A percentile compares a stretch with the other conserved stretches of the same genome.
Evolutionary conservation across 2,888 invertebrate species (phyloP).

Genomic region (Papilio demoleus): DNA sequence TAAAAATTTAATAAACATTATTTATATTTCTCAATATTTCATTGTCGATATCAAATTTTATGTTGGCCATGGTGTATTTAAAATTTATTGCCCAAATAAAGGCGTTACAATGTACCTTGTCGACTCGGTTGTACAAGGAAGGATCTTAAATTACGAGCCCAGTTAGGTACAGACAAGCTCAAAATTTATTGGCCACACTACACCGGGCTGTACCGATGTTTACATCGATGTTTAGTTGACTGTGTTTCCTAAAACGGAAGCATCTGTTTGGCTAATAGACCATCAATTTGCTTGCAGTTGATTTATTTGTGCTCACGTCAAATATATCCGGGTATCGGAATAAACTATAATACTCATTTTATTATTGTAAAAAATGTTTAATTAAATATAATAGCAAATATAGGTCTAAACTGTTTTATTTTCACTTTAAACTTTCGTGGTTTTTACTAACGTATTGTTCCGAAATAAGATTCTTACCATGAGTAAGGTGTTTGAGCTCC

Average conservation of each 20-base stretch:
- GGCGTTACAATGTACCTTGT: constrained; percentile 19
- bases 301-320: constrained; percentile 20
- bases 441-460: too few relatives aligned
- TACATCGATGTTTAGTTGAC: constrained; percentile 28
- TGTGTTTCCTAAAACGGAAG: constrained; percentile 25
- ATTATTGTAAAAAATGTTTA: too few relatives aligned
- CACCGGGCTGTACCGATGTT: constrained; percentile 32
- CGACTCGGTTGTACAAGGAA: constrained; percentile 9
- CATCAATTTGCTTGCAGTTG: constrained; percentile 16
- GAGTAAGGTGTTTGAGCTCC: too few relatives aligned
- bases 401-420: too few relatives aligned
- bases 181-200: constrained; percentile 31
- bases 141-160: constrained; percentile 24
- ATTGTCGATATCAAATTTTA: neutral
- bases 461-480: too few relatives aligned
- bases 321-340: neutral
- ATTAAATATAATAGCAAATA: too few relatives aligned
- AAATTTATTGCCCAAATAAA: constrained; percentile 14
- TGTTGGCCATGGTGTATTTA: neutral
- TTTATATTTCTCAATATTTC: neutral
- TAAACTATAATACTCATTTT: neutral
- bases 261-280: constrained; percentile 16
- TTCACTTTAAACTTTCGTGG: too few relatives aligned
- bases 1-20: too few relatives aligned
- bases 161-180: constrained; percentile 29